Conservation (phyloP, 2,888 invertebrate species). For the Tipula confusa region DNA sequence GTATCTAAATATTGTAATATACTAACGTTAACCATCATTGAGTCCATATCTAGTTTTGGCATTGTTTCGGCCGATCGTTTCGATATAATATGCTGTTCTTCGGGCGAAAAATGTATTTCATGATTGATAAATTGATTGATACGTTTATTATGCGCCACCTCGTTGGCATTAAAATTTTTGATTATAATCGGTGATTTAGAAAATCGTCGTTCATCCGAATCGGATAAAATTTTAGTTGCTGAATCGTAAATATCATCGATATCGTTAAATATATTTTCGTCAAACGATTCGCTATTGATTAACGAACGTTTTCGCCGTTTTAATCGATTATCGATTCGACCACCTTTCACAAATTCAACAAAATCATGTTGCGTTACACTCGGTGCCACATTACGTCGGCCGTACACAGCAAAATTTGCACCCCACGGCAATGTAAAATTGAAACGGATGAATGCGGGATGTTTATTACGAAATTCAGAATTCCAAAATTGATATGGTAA, state of each 20-base stretch:
- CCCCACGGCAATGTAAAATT: constrained; percentile 90
- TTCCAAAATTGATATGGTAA: constrained; percentile 93
- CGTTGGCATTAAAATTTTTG: not conserved
- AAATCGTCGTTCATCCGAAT: constrained; percentile 33
- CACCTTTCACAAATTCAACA: constrained; percentile 87
- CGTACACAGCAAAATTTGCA: constrained; percentile 92
- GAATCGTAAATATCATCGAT: constrained; percentile 36
- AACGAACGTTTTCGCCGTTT: constrained; percentile 51
- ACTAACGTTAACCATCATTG: constrained; percentile 78
- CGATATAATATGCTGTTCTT: constrained; percentile 35
- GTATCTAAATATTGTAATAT: constrained; percentile 84
- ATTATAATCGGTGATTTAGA: not conserved
- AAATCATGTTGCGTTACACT: constrained; percentile 97
- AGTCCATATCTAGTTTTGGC: constrained; percentile 58
- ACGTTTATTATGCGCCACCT: not conserved
- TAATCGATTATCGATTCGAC: constrained; percentile 72
- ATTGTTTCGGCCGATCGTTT: constrained; percentile 48
- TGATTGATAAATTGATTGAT: constrained; percentile 32
- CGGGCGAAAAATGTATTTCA: constrained; percentile 38
- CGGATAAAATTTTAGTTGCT: constrained; percentile 40
- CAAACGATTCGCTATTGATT: not conserved
- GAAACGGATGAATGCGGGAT: constrained; percentile 81
- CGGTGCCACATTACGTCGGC: constrained; percentile 89
- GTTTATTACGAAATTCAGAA: constrained; percentile 85
- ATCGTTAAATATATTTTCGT: constrained; percentile 34